A percentile compares a stretch with the other conserved stretches of the same genome.
Evolutionary conservation across 2,797 vertebrate species (phyloP).

Genomic region (Chiloscyllium punctatum): DNA sequence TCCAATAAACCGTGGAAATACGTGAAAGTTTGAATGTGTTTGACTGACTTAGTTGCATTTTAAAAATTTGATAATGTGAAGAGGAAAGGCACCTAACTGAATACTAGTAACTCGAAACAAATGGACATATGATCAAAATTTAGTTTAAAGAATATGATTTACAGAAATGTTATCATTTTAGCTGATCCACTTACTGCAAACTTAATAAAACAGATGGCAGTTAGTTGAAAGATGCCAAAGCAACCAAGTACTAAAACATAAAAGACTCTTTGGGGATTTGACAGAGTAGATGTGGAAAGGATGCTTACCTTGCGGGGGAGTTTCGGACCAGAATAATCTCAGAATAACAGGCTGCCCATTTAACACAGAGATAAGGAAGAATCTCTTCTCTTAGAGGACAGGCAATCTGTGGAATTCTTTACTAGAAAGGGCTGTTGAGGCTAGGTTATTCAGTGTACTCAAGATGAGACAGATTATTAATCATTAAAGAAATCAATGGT

Average conservation of each 20-base stretch:
- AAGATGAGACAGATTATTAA: no score
- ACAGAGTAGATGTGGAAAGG: no score
- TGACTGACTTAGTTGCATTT: not conserved
- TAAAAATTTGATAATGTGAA: not conserved
- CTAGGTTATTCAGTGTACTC: no score
- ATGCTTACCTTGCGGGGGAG: no score
- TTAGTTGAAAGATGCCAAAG: not conserved
- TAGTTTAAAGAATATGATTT: not conserved
- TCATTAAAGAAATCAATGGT: no score
- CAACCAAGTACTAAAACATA: not conserved
- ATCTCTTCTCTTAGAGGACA: no score
- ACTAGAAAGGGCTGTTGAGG: no score
- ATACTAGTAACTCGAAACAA: not conserved
- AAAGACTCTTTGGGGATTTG: no score
- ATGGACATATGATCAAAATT: not conserved
- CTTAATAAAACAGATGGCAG: not conserved
- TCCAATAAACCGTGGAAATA: not conserved
- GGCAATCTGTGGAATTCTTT: no score
- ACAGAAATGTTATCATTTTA: not conserved
- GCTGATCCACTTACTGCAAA: not conserved
- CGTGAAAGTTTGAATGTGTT: not conserved
- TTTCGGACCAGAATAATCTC: no score
- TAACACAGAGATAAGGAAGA: no score
- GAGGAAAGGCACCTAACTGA: not conserved
- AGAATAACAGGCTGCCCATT: no score